Evolutionary conservation across 2,113 vertebrate species (phyloP).

Genomic region (Narcine bancroftii): DNA sequence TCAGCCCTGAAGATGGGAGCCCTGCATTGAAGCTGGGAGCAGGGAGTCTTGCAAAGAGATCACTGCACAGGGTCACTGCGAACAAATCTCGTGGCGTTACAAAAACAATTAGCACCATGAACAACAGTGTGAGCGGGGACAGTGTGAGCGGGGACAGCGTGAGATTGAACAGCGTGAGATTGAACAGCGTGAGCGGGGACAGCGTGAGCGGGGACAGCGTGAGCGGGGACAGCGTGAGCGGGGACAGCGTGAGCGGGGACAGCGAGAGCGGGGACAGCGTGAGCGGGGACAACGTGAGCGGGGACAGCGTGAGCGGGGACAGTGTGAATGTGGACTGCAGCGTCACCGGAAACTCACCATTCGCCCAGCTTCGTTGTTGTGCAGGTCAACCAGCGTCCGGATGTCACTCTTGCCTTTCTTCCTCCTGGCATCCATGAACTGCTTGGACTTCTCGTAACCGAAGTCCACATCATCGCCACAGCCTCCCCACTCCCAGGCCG

Average conservation of each 20-base stretch:
- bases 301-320: too few relatives aligned
- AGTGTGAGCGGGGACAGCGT: too few relatives aligned
- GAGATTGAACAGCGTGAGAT: too few relatives aligned
- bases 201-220: too few relatives aligned
- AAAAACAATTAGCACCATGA: too few relatives aligned
- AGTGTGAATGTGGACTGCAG: too few relatives aligned
- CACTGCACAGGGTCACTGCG: background rate
- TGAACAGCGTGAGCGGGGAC: too few relatives aligned
- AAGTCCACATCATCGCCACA: constrained; percentile 94
- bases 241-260: too few relatives aligned
- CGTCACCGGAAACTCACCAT: constrained; percentile 61
- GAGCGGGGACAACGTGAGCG: too few relatives aligned
- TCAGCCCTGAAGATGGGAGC: background rate
- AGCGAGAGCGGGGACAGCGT: too few relatives aligned
- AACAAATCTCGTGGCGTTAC: background rate
- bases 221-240: too few relatives aligned
- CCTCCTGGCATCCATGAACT: constrained; percentile 89
- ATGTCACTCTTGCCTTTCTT: constrained; percentile 89
- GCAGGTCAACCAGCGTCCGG: constrained; percentile 79
- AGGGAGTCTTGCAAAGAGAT: background rate
- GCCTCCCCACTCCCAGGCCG: constrained; percentile 97
- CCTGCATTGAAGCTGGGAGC: background rate
- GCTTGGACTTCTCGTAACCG: constrained; percentile 88
- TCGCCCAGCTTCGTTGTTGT: constrained; percentile 90
- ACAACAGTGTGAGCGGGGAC: background rate